A percentile compares a stretch with the other conserved stretches of the same genome.
These are phyloP conservation scores for Daboia siamensis DNA, from an alignment of 2,113 vertebrate species.

Conservation along the genomic window DNA sequence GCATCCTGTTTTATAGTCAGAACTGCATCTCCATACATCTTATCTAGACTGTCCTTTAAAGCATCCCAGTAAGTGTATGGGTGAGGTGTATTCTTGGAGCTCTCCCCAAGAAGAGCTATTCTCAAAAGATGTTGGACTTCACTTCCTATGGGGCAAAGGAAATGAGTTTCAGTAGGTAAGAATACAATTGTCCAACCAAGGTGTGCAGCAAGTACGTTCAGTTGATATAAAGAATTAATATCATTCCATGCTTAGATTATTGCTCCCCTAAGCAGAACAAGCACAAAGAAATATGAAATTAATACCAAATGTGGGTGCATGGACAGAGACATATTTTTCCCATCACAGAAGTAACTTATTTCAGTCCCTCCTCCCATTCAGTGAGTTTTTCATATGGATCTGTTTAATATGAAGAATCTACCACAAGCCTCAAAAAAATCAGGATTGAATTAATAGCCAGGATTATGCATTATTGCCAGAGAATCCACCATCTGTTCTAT, in stretches of 20 bases:
- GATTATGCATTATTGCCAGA: background rate
- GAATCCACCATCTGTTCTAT: background rate
- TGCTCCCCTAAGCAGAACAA: background rate
- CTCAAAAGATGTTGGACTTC: background rate
- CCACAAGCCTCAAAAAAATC: slow-evolving; percentile 9
- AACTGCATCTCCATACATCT: background rate
- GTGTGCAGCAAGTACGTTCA: background rate
- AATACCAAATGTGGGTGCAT: background rate
- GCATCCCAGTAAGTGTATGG: background rate
- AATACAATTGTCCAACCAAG: background rate
- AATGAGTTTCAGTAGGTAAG: background rate
- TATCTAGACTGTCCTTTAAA: background rate
- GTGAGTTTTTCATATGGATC: background rate
- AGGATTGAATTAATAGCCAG: background rate
- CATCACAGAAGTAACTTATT: background rate
- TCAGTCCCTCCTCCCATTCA: background rate
- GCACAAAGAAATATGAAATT: slow-evolving; percentile 6
- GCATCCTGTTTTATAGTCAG: background rate
- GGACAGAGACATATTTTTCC: background rate
- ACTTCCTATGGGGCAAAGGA: background rate
- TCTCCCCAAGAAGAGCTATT: background rate
- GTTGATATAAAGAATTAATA: background rate
- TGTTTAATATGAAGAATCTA: background rate
- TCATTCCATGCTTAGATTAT: background rate
- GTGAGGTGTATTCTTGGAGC: background rate